Percentiles rank a stretch among this genome's conserved stretches.
These are phyloP conservation scores for Drosophila tanythrix DNA, from an alignment of 2,888 invertebrate genomes.

Conservation along the genomic window DNA sequence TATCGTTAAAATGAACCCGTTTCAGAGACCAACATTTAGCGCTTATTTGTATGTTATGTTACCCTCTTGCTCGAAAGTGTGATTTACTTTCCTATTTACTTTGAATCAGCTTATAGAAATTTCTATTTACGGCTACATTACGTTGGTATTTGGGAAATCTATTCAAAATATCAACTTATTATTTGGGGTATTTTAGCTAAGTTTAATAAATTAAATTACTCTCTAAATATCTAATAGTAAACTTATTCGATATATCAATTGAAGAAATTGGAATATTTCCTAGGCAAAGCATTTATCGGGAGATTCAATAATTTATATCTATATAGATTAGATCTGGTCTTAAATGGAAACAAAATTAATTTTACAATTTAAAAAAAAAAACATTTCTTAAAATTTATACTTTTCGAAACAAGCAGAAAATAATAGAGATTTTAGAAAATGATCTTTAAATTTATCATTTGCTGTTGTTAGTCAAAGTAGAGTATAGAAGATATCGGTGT, in stretches of 20 bases:
- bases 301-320: neutral
- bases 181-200: no score
- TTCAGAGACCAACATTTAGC: constrained; percentile 4
- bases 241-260: neutral
- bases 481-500: constrained; percentile 13
- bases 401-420: neutral
- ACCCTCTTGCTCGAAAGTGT: neutral
- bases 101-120: neutral
- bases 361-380: neutral
- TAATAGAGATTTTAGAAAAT: no score
- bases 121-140: neutral
- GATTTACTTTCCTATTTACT: neutral
- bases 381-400: neutral
- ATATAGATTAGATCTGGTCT: neutral
- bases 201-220: neutral
- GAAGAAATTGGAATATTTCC: neutral
- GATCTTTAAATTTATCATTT: neutral
- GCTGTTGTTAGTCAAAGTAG: neutral
- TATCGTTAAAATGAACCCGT: constrained; percentile 37
- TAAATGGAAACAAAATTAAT: neutral
- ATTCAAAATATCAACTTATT: neutral
- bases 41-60: neutral
- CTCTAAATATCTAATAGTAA: neutral
- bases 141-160: neutral
- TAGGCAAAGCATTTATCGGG: neutral